Base-by-base conservation (phyloP, 2,797 vertebrate species). In the Anguilla anguilla region DNA sequence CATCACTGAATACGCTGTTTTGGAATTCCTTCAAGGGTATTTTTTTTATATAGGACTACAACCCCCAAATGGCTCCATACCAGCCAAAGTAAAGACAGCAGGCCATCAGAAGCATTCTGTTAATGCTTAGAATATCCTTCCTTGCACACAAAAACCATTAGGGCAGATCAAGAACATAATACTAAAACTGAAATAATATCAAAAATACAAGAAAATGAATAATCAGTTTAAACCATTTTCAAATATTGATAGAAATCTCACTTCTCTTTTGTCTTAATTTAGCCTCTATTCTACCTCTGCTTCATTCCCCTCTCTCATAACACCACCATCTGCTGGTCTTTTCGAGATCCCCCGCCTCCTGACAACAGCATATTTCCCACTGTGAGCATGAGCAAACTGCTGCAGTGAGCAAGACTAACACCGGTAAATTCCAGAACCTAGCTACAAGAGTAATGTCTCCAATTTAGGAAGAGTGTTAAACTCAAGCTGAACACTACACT, bases 401-500 rank as follows among this genome's bases (percentile, higher is more conserved):
- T 39, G 53, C 49, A 59, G 64, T n/a, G 59, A 53, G 84, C 17
- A 85, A 85, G 61, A 28, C 25, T 17, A 11, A 69, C 17, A 22
- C 83, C 51, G n/a, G 51, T 15, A 51, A 6, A 35, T 13, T 28
- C 57, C 83, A 85, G 55, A 39, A 59, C 10, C 64, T 9, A 49
- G 5, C 39, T 11, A 53, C 51, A 53, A 10, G 51, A 39, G 11
- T 61, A 43, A 0, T 49, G 72, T 85, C 61, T 69, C 61, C 25
- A 25, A 85, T 85, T 43, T 31, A 64, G 25, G 25, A 61, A 59
- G 25, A 17, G 25, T 17, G 22, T 43, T 28, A 64, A 17, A 11
- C 25, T 35, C 53, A 35, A 85, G 74, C 77, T 84, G 88, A 88
- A 88, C 72, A 83, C 59, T 82, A 90, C 84, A 77, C 72, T 83